These are phyloP conservation scores for Platichthys stellatus DNA, from an alignment of 2,113 vertebrate genomes.

Conservation along the genomic window DNA sequence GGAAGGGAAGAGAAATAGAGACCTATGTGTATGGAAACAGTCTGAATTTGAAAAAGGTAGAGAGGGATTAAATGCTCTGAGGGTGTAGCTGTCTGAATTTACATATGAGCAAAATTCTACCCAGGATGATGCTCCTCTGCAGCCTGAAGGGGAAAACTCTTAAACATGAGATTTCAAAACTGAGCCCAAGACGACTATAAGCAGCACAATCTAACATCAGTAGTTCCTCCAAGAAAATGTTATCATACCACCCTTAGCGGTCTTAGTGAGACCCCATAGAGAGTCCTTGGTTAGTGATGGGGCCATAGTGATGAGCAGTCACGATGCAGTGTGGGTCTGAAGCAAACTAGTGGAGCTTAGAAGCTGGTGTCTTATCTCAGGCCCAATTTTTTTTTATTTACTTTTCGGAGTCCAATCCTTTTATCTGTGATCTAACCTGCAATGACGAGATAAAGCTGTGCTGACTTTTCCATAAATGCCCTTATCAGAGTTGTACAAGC, in stretches of 20 bases:
- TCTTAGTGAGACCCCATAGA: conserved; percentile 47
- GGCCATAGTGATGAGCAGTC: conserved; percentile 58
- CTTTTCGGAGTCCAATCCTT: conserved; percentile 72
- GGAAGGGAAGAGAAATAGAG: conserved; percentile 29
- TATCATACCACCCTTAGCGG: conserved; percentile 45
- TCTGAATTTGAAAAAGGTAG: conserved; percentile 16
- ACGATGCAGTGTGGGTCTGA: conserved; percentile 41
- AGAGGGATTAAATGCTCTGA: conserved; percentile 65
- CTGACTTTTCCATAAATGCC: conserved; percentile 82
- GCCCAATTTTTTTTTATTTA: conserved; percentile 60
- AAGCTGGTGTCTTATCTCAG: conserved; percentile 60
- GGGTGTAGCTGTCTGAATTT: conserved; percentile 61
- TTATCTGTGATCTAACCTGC: conserved; percentile 82
- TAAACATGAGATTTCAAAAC: conserved; percentile 53
- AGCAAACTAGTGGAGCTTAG: conserved; percentile 47
- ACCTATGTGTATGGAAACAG: conserved; percentile 33
- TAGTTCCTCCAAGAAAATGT: conserved; percentile 51
- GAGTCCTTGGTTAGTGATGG: conserved; percentile 56
- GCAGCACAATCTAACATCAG: conserved; percentile 55
- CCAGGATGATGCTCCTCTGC: conserved; percentile 38
- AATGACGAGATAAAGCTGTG: conserved; percentile 81
- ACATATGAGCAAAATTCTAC: conserved; percentile 60
- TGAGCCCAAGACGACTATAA: conserved; percentile 46
- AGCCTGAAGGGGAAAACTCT: conserved; percentile 48
- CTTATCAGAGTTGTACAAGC: conserved; percentile 80